Base-by-base conservation (phyloP, 2,797 vertebrate species). In the Lepus oiostolus region DNA sequence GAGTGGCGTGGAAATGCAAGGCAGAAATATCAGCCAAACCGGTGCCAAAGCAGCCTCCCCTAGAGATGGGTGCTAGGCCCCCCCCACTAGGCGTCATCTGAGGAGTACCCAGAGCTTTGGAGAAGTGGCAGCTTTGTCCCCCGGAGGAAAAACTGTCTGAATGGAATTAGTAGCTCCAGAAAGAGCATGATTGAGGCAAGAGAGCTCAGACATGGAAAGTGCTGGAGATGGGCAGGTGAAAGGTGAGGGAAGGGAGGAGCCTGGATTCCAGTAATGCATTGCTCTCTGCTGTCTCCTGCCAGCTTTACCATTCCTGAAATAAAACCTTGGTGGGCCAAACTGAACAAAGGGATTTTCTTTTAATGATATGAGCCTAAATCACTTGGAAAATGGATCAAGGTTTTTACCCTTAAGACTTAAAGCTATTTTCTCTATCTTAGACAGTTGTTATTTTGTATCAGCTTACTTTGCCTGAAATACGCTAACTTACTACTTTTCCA, bases 1-100 rank as follows among this genome's bases (percentile, higher is more conserved):
- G 2, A 93, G 67, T 50, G 76, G 82, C 85, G 91, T 88, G 72
- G 75, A 85, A 93, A 92, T 82, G 85, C 60, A 90, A 5, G 77
- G 52, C 76, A 93, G 81, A 96, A 62, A 17, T 47, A 75, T 76
- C 84, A 38, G 42, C 81, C 94, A 72, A 82, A 92, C 21, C 1
- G 21, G 47, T 72, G 72, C 90, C 88, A 2, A 17, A 62, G 75
- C 54, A 67, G 38, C 60, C 24, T 67, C 75, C 10, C 52, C 60
- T 63, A 52, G 90, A 90, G 75, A 84, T 67, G 67, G 38, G 42
- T 58, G 65, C 28, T 47, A 70, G 63, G 68, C 21, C 54, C 28
- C 28, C 58, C 54, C 42, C 10, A 35, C 30, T 19, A 22, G n/a
- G 38, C 35, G 74, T 60, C 24, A 83, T 68, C n/a, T 74, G 93